A percentile compares a stretch with the other conserved stretches of the same genome.
These are phyloP conservation scores for Spilarctia lutea DNA, from an alignment of 2,888 invertebrate species.

Conservation along the genomic window DNA sequence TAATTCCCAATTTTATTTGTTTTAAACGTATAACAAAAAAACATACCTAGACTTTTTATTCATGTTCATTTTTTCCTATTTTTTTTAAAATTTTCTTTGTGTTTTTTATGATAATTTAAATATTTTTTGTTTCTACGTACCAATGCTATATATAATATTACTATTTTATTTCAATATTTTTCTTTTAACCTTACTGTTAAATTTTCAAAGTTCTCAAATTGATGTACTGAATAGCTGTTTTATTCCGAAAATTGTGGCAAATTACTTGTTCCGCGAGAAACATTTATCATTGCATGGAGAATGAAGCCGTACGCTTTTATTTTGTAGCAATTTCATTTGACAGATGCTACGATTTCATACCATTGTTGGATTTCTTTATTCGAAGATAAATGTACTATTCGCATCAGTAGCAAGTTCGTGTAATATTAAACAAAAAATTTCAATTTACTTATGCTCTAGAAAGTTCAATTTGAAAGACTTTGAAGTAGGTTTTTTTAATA, in stretches of 20 bases:
- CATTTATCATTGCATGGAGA: constrained; percentile 68
- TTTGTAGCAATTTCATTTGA: constrained; percentile 67
- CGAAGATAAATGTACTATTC: constrained; percentile 45
- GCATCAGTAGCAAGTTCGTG: constrained; percentile 38
- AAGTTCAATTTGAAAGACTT: neutral
- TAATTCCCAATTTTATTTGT: neutral
- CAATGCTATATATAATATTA: too few relatives aligned
- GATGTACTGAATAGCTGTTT: constrained; percentile 35
- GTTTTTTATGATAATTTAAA: too few relatives aligned
- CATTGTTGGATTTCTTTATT: constrained; percentile 64
- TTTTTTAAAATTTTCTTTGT: neutral
- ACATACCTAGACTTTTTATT: too few relatives aligned
- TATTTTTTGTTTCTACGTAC: too few relatives aligned
- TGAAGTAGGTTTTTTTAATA: neutral
- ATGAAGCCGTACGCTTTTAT: constrained; percentile 55
- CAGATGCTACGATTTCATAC: constrained; percentile 63
- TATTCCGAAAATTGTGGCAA: constrained; percentile 62
- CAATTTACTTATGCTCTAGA: constrained; percentile 8
- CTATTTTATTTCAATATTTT: neutral
- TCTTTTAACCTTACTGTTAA: neutral
- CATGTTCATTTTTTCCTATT: neutral
- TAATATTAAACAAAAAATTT: constrained; percentile 41
- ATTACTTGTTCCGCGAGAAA: constrained; percentile 59
- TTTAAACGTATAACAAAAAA: too few relatives aligned
- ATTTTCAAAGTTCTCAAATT: neutral